Evolutionary conservation across 2,113 vertebrate species (phyloP), one percentile per base, ranked within the genome.

Genomic region (Oncorhynchus masou): DNA sequence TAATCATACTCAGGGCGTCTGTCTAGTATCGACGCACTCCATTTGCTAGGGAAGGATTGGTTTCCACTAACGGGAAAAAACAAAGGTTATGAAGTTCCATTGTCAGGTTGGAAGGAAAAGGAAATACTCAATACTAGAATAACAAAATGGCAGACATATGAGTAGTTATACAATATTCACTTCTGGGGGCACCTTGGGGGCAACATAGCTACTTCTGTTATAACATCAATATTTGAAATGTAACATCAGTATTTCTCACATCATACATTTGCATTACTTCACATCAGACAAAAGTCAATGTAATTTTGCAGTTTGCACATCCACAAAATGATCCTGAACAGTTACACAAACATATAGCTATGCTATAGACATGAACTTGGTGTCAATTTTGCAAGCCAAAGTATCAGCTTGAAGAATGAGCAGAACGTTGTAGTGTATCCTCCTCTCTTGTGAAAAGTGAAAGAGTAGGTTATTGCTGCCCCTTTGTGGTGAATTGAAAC

Each of bases 1-100:
- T 82, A 91, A 91, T 93, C 90, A 91, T 81, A 80, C 74, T 83
- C 76, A 74, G 77, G 39, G 77, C 81, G 85, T 90, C 90, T 88
- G 92, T 92, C 89, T 89, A 83, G 90, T 86, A 87, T 89, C 86
- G 87, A 90, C 88, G 89, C 91, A 90, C 87, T 87, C 89, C 92
- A 92, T 93, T 92, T 93, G 80, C 86, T 57, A 79, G 76, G 86
- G 80, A 88, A 81, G 84, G 90, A 94, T 94, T 89, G 82, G 80
- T 92, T 94, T 92, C 82, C 84, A 89, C 80, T 82, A 84, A 91
- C 89, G 83, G 84, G 87, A 88, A 88, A 84, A 83, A 83, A 34
- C 27, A 62, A 31, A 60, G 12, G 54, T 60, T 60, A 73, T 5
- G 19, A 70, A 24, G 6, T 49, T 51, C n/a, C 45, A 16, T 49